phyloP scores from a whole-genome alignment of 2,113 vertebrate species.

The Platycercus adscitus region DNA sequence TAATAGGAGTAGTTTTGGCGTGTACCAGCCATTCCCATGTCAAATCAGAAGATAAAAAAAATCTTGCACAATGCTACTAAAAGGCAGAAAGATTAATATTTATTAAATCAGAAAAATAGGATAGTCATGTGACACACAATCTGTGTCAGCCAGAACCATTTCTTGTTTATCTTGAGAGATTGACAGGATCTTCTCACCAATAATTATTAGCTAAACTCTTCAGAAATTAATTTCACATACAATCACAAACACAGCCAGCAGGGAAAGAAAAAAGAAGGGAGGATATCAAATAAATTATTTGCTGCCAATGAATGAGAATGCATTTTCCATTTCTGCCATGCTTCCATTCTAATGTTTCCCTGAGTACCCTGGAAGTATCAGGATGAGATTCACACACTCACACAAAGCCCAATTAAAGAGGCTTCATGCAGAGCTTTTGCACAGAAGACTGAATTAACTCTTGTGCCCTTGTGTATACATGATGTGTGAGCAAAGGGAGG shows the following conservation, averaged over 20 bases:
- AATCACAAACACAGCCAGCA: background rate
- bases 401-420: conserved; percentile 8
- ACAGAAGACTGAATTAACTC: background rate
- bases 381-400: background rate
- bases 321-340: background rate
- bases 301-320: conserved; percentile 8
- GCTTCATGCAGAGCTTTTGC: conserved; percentile 2
- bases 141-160: background rate
- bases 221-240: conserved; percentile 23
- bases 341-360: conserved; percentile 11
- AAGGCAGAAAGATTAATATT: conserved; percentile 5
- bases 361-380: background rate
- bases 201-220: conserved; percentile 17
- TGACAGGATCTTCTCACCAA: background rate
- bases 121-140: background rate
- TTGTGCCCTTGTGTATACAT: background rate
- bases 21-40: background rate
- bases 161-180: background rate
- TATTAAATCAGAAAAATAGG: conserved; percentile 31
- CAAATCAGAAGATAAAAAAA: background rate
- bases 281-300: background rate
- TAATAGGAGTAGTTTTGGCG: conserved; percentile 17
- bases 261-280: background rate
- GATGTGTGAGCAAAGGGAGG: background rate
- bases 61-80: background rate